A percentile compares a stretch with the other conserved stretches of the same genome.
phyloP scores from a whole-genome alignment of 2,888 invertebrate species.

The Ceraclea dissimilis region DNA sequence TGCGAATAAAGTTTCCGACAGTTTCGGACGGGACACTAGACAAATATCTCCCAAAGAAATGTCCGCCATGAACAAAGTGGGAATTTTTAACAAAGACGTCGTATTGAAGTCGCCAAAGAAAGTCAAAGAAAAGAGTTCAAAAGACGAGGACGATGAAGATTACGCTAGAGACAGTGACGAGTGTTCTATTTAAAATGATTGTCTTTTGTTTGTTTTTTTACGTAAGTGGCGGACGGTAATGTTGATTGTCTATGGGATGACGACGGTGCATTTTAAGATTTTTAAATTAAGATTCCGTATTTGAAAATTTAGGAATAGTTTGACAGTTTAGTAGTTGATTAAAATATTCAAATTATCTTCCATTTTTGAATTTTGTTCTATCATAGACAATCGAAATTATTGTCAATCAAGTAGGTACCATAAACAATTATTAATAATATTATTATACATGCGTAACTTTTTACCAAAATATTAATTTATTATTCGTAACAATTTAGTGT shows the following conservation, averaged over 20 bases:
- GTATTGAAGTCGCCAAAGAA: conserved; percentile 41
- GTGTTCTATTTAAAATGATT: conserved; percentile 50
- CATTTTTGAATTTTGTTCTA: neutral
- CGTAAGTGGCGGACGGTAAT: neutral
- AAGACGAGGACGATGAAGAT: conserved; percentile 44
- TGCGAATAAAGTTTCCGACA: conserved; percentile 45
- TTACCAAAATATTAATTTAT: conserved; percentile 1
- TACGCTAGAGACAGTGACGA: conserved; percentile 54
- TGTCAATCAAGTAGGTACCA: neutral
- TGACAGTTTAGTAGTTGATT: neutral
- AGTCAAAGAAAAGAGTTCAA: conserved; percentile 32
- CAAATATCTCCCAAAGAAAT: conserved; percentile 39
- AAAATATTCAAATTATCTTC: neutral
- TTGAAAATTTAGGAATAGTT: neutral
- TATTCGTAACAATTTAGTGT: neutral
- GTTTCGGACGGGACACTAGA: conserved; percentile 42
- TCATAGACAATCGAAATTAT: neutral
- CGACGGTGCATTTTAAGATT: neutral
- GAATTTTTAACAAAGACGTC: conserved; percentile 37
- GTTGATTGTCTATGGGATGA: neutral
- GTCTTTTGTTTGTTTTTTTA: neutral
- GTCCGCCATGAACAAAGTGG: conserved; percentile 37
- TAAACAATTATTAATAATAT: neutral
- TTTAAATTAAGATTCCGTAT: neutral
- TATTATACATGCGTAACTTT: neutral